Evolutionary conservation across 1,140 invertebrate species (phyloP).

Genomic region (Megathymus violae): DNA sequence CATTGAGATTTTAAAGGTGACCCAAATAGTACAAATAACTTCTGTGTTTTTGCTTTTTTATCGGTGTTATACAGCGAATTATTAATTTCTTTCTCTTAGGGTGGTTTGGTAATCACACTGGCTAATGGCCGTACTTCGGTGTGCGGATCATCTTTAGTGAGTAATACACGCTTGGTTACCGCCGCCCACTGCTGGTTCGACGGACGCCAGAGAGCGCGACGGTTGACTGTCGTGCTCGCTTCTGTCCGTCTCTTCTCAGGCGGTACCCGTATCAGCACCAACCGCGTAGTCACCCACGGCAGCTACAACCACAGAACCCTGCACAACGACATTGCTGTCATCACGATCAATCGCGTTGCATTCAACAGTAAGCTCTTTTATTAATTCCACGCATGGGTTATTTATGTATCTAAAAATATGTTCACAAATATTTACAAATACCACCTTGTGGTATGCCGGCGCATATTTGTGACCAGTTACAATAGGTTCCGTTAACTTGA

Average conservation of each 20-base stretch:
- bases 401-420: too few species aligned
- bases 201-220: background rate
- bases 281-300: background rate
- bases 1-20: too few species aligned
- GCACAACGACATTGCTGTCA: conserved; percentile 27
- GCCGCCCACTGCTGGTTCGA: conserved; percentile 14
- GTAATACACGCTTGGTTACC: background rate
- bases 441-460: too few species aligned
- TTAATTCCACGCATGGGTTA: too few species aligned
- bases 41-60: too few species aligned
- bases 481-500: too few species aligned
- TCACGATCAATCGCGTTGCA: conserved; percentile 25
- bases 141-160: conserved; percentile 13
- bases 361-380: conserved; percentile 36
- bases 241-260: conserved; percentile 11
- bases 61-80: too few species aligned
- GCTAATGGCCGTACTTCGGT: background rate
- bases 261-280: conserved; percentile 1
- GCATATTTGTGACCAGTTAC: too few species aligned
- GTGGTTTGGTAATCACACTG: conserved; percentile 1
- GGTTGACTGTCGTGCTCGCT: conserved; percentile 4
- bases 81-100: too few species aligned
- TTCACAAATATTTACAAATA: too few species aligned
- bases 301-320: background rate
- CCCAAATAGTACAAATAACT: too few species aligned